A percentile compares a stretch with the other conserved stretches of the same genome.
These are phyloP conservation scores for Ailuropoda melanoleuca DNA, from an alignment of 2,113 vertebrate species.

Conservation along the genomic window DNA sequence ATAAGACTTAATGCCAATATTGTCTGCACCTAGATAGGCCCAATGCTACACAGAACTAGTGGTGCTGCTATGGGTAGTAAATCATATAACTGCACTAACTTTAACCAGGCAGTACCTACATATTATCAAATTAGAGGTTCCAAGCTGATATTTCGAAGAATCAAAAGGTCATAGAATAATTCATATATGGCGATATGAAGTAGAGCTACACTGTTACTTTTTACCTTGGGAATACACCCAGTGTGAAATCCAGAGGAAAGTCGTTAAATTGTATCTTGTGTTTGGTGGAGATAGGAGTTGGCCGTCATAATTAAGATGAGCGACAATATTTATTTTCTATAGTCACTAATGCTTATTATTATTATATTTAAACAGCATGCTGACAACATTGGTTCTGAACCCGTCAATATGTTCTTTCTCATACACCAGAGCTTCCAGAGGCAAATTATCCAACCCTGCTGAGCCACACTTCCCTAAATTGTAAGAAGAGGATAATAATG, in stretches of 20 bases:
- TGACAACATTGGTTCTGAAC: background rate
- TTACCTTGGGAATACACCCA: background rate
- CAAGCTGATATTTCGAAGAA: conserved; percentile 28
- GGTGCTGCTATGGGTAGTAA: background rate
- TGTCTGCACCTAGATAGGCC: background rate
- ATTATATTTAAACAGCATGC: conserved; percentile 29
- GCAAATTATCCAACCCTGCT: conserved; percentile 42
- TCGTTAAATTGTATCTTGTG: background rate
- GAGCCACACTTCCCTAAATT: conserved; percentile 33
- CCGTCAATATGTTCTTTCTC: background rate
- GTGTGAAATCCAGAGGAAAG: background rate
- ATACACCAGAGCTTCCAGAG: conserved; percentile 37
- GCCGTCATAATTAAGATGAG: background rate
- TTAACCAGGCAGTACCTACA: background rate
- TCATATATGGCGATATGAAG: background rate
- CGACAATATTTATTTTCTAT: background rate
- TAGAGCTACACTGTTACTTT: background rate
- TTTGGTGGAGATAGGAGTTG: background rate
- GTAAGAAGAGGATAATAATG: conserved; percentile 10
- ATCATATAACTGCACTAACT: background rate
- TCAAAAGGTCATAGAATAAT: conserved; percentile 6
- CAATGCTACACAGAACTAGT: background rate
- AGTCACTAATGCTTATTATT: background rate
- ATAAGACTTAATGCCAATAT: background rate
- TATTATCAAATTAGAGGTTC: conserved; percentile 33